Evolutionary conservation across 2,888 invertebrate species (phyloP), one percentile per base, ranked within the genome.

Genomic region (Conus canariensis): DNA sequence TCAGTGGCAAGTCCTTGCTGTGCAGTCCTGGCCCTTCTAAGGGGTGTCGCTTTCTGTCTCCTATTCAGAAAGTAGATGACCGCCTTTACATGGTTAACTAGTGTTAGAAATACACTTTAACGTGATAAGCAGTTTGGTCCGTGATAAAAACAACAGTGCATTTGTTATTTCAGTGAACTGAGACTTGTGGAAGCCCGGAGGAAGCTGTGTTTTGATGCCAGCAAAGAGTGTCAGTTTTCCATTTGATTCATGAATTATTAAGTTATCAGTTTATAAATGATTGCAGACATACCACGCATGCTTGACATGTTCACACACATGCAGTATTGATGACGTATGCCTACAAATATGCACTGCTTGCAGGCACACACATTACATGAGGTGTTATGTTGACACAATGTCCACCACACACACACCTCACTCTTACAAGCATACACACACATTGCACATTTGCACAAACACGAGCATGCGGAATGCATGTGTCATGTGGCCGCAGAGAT

Each of bases 151-250:
- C 45, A 45, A 45, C n/a, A 45, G n/a, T 22, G 67, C 58, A 19
- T 83, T 89, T 88, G 90, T 77, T 3, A 14, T 92, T 96, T 90
- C 94, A 97, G 99, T 96, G 99, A 99, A 97, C 97, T 99, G 58
- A 97, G 99, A 88, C 97, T 99, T 82, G 97, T 98, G 22, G 99
- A 99, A 96, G 98, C 99, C 89, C 98, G 96, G 99, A 99, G 94
- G 99, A n/a, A 99, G 94, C 97, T 99, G 12, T 99, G 99, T 96
- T 97, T 97, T n/a, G 98, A 98, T 91, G 97, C 98, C 0, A 97
- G 97, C 85, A 97, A 97, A 92, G 97, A 98, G 60, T n/a, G 97
- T 97, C 93, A 97, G 97, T 74, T 70, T 64, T 64, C 5, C 64
- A 64, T 64, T 64, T 64, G 64, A 64, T 74, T 9, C 16, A 74